Percentiles rank a stretch among this genome's conserved stretches.
Evolutionary conservation across 2,888 invertebrate genomes (phyloP).

Genomic region (Ceraclea dissimilis): DNA sequence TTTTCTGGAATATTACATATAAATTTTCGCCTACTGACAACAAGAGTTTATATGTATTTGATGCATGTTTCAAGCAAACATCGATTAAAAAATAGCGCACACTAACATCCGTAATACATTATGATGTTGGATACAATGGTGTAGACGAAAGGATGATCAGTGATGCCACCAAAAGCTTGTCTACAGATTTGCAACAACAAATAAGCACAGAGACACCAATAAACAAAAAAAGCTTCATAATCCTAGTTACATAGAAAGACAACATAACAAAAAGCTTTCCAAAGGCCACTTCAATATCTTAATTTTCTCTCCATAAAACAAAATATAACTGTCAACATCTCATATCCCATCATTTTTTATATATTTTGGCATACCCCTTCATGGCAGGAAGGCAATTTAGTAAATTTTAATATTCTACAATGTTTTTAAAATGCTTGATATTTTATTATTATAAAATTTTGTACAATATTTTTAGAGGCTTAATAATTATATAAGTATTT

Average conservation of each 20-base stretch:
- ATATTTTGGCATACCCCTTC: slow-evolving; percentile 53
- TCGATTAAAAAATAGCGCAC: too few relatives aligned
- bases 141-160: too few relatives aligned
- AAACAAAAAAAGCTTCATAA: slow-evolving; percentile 11
- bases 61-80: too few relatives aligned
- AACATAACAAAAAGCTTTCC: slow-evolving; percentile 25
- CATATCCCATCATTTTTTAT: slow-evolving; percentile 37
- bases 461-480: slow-evolving; percentile 37
- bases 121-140: too few relatives aligned
- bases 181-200: too few relatives aligned
- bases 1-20: too few relatives aligned
- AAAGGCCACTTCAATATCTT: slow-evolving; percentile 29
- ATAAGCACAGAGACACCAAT: not conserved
- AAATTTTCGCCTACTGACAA: too few relatives aligned
- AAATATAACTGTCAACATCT: slow-evolving; percentile 31
- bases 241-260: not conserved
- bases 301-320: slow-evolving; percentile 29
- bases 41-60: too few relatives aligned
- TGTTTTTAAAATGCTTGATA: slow-evolving; percentile 30
- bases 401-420: slow-evolving; percentile 36
- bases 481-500: slow-evolving; percentile 32
- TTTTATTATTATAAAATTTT: slow-evolving; percentile 43
- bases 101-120: too few relatives aligned
- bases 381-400: slow-evolving; percentile 59
- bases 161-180: too few relatives aligned